phyloP scores from a whole-genome alignment of 2,888 invertebrate genomes.

The Phoronis australis region DNA sequence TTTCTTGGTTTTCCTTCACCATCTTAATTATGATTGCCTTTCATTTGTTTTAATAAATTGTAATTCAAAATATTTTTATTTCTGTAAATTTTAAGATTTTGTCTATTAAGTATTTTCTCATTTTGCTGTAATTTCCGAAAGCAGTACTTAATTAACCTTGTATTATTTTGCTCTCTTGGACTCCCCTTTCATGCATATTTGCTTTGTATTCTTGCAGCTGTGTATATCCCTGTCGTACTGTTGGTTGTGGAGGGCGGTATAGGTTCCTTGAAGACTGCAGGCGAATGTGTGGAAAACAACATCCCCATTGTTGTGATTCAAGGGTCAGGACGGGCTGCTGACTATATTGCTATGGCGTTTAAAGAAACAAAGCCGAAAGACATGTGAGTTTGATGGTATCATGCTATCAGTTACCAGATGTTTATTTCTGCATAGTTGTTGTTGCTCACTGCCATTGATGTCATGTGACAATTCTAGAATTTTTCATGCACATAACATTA shows the following conservation, averaged over 20 bases:
- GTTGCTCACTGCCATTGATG: neutral
- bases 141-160: too few species aligned
- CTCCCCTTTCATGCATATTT: neutral
- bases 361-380: neutral
- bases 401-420: neutral
- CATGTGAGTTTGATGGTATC: neutral
- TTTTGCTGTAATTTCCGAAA: too few species aligned
- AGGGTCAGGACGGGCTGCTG: constrained; percentile 49
- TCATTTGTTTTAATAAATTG: too few species aligned
- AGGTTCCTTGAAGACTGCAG: constrained; percentile 62
- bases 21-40: too few species aligned
- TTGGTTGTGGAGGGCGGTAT: constrained; percentile 96
- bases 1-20: too few species aligned
- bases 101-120: too few species aligned
- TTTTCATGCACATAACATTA: too few species aligned
- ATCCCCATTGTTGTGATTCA: constrained; percentile 47
- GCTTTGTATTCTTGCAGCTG: constrained; percentile 21
- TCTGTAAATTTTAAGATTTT: too few species aligned
- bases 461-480: too few species aligned
- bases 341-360: constrained; percentile 48
- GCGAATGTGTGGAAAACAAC: constrained; percentile 27
- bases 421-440: too few species aligned
- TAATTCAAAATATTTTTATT: too few species aligned
- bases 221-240: constrained; percentile 75
- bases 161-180: too few species aligned